phyloP scores from a whole-genome alignment of 2,797 vertebrate genomes.

The Rhinophrynus dorsalis region DNA sequence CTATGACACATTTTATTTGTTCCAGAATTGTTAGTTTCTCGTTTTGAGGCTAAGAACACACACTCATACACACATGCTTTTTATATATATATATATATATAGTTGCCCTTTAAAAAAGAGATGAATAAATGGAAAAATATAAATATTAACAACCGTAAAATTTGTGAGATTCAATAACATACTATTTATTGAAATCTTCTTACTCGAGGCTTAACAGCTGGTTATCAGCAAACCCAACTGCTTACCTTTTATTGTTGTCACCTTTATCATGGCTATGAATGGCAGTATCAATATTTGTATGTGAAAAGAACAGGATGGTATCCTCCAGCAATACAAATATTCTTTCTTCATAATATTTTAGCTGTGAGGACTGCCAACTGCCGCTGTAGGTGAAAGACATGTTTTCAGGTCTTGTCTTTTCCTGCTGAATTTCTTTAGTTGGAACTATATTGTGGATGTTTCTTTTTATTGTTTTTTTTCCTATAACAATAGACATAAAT shows the following conservation, averaged over 20 bases:
- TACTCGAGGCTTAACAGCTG: neutral
- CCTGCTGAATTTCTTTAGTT: neutral
- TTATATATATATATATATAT: no score
- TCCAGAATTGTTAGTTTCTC: no score
- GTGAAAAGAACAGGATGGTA: neutral
- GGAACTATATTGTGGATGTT: neutral
- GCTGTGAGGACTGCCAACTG: constrained; percentile 4
- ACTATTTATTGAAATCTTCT: no score
- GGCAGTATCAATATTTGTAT: neutral
- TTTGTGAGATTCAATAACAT: no score
- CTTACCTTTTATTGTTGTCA: constrained; percentile 9
- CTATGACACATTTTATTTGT: no score
- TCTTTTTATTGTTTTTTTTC: no score
- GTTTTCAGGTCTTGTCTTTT: constrained; percentile 8
- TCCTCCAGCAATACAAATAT: neutral
- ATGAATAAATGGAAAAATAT: no score
- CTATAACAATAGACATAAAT: no score
- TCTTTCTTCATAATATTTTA: neutral
- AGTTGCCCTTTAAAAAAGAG: no score
- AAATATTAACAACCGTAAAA: no score
- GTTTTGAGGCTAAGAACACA: no score
- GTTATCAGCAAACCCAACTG: neutral
- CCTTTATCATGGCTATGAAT: constrained; percentile 1
- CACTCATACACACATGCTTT: no score
- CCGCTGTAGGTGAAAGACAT: constrained; percentile 8